phyloP scores from a whole-genome alignment of 2,888 invertebrate species.

The Pseudeuparius sepicola region DNA sequence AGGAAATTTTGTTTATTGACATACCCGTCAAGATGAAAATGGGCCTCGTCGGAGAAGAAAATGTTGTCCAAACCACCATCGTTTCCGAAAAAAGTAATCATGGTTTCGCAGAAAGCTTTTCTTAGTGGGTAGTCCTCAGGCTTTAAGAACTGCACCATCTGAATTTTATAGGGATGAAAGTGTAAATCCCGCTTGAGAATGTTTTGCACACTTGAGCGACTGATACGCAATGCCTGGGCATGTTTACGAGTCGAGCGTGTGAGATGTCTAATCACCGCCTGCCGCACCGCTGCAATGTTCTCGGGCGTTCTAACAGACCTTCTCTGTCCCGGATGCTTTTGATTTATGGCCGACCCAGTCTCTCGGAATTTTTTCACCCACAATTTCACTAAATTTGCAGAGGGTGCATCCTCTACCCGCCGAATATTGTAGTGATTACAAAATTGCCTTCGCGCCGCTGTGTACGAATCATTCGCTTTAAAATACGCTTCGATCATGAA shows the following conservation, averaged over 20 bases:
- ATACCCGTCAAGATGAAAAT: no score
- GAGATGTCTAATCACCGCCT: no score
- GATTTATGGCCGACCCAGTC: no score
- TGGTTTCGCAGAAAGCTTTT: constrained; percentile 6
- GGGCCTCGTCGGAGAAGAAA: no score
- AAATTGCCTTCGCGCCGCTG: background rate
- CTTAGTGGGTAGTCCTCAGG: constrained; percentile 1
- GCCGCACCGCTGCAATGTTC: background rate
- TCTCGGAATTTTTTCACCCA: constrained; percentile 1
- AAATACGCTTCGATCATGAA: constrained; percentile 8
- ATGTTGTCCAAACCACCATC: no score
- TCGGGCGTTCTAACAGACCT: no score
- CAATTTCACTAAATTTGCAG: background rate
- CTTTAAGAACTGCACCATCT: constrained; percentile 1
- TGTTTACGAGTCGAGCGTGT: no score
- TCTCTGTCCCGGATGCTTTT: no score
- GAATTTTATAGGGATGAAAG: no score
- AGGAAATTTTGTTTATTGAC: constrained; percentile 7
- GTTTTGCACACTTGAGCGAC: background rate
- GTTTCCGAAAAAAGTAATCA: no score
- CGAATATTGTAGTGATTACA: constrained; percentile 6
- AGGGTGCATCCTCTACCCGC: background rate
- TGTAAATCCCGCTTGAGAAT: constrained; percentile 1
- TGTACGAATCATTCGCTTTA: constrained; percentile 1
- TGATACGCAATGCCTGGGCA: no score